Evolutionary conservation across 1,140 invertebrate genomes (phyloP), one percentile per base, ranked within the genome.

Genomic region (Hyposmocoma kahamanoa): DNA sequence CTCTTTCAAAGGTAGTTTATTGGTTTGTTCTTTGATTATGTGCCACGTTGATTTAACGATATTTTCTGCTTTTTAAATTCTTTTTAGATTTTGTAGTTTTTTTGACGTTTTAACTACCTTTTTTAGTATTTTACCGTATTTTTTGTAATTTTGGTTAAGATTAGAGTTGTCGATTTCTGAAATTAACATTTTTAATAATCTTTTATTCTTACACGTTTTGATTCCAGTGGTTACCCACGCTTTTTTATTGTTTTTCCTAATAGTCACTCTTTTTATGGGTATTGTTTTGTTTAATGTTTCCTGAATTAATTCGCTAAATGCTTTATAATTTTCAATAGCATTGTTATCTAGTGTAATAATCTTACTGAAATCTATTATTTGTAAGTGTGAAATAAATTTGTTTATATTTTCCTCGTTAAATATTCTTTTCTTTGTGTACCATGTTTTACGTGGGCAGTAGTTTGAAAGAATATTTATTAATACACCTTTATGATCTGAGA

Each of bases 21-120:
- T 44, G 9, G 22, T 44, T 17, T 30, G 42, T 44, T 44, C 42
- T 44, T 44, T 44, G 28, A 44, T 20, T 10, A 44, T 15, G 11
- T 26, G 13, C 42, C 42, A 44, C 22, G 21, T 44, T 4, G 42
- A 26, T 44, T 28, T 44, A 5, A 30, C 18, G 4, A 30, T 28
- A 15, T 44, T 44, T 15, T 44, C 11, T 24, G 26, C 3, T 44
- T 30, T 44, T 5, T 26, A 6, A 9, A 26, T 28, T n/a, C 22
- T 21, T 6, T 26, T 26, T 28, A 26, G 24, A 9, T 24, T 26
- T 26, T 26, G 22, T 9, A 44, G 20, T 19, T 19, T 22, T 44
- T 44, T 44, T 28, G 42, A 44, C 20, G 6, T 17, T 24, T 6
- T 6, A 6, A 44, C 22, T 17, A 11, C 18, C 28, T 44, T 44